Evolutionary conservation across 2,113 vertebrate genomes (phyloP).

Genomic region (Chiloscyllium plagiosum): DNA sequence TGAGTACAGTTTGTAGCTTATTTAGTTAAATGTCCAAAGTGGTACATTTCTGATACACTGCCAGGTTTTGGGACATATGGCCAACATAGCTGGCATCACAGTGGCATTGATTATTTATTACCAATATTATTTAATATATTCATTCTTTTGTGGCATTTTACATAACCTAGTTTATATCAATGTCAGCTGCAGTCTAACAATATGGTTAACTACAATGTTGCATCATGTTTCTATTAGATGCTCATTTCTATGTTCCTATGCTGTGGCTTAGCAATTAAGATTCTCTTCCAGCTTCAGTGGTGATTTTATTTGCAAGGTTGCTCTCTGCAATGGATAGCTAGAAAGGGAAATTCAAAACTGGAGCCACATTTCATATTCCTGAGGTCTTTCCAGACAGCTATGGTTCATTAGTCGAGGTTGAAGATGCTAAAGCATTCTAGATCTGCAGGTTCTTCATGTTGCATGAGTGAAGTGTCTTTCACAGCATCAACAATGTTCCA

Average conservation of each 20-base stretch:
- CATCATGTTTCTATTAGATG: not conserved
- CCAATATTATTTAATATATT: not conserved
- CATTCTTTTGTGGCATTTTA: not conserved
- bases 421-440: not conserved
- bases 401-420: not conserved
- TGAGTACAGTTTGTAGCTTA: no score
- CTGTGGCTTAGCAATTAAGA: not conserved
- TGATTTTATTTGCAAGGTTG: not conserved
- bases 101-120: no score
- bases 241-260: not conserved
- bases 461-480: not conserved
- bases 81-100: no score
- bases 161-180: not conserved
- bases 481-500: not conserved
- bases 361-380: not conserved
- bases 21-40: no score
- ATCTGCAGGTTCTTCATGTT: not conserved
- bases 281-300: not conserved
- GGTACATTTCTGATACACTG: no score
- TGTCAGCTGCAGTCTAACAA: not conserved
- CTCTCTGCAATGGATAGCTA: not conserved
- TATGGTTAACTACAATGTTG: not conserved
- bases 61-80: no score
- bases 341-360: not conserved
- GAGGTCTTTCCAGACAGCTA: not conserved